Base-by-base conservation (phyloP, 1,140 invertebrate genomes). In the Ceratitis capitata region DNA sequence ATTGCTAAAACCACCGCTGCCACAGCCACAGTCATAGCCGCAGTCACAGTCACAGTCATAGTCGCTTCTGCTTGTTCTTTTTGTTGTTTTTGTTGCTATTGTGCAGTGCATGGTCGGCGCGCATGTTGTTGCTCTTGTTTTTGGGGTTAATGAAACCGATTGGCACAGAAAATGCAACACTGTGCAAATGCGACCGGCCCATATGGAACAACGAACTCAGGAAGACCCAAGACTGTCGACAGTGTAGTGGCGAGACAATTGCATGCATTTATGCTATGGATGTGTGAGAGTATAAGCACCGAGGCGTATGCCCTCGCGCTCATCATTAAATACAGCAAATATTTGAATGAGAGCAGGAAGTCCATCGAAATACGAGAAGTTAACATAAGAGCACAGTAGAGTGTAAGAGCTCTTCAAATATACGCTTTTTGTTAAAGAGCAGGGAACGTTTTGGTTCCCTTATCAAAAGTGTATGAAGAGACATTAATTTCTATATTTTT, bases 91-190 rank as follows among this genome's bases (percentile, higher is more conserved):
- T 29, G 78, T 12, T 51, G 49, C 49, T 51, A 35, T 83, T 83
- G 82, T 83, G 47, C 82, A 45, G 82, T 53, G 42, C 69, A 78
- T 78, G 39, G 39, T 12, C 61, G 29, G 14, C 35, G 29, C 35
- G 32, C 29, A 35, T 69, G 61, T 39, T 69, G 32, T 78, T 78
- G 69, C 69, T 78, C 42, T 78, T 78, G 45, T 83, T 85, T 82
- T 87, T 86, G 90, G 90, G 90, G 90, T 91, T 91, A 91, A 91
- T 91, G 90, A 89, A 91, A 90, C 90, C 88, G 89, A 90, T 91
- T 91, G 90, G 89, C 90, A 91, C 90, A 91, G 88, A 91, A 90
- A 91, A 86, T 87, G 87, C 88, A 89, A 86, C 86, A 85, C 86
- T 85, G n/a, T n/a, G 42, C 51, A 49, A 56, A 51, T 84, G 61